Evolutionary conservation across 2,113 vertebrate species (phyloP).

Genomic region (Abramis brama): DNA sequence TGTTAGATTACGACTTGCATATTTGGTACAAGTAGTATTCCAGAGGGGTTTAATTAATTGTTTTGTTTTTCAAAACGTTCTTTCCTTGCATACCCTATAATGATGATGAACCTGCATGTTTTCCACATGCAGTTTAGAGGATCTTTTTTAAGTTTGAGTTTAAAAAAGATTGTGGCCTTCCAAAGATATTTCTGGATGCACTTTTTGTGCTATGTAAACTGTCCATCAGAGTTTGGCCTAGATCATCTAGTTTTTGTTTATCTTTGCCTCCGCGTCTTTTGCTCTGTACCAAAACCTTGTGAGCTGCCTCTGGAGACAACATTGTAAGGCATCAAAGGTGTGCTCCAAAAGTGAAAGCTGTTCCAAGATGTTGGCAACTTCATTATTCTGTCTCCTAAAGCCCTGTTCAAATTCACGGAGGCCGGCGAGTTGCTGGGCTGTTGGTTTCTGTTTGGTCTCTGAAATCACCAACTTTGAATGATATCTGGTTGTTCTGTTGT

Average conservation of each 20-base stretch:
- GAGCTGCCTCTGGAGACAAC: slow-evolving; percentile 11
- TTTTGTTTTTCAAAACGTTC: slow-evolving; percentile 13
- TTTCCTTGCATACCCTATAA: not conserved
- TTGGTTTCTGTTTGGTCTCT: not conserved
- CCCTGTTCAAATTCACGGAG: not conserved
- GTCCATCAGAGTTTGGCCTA: slow-evolving; percentile 30
- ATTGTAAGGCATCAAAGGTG: not conserved
- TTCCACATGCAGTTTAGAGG: not conserved
- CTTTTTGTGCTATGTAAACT: not conserved
- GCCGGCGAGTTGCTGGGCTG: not conserved
- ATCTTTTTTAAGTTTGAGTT: no score
- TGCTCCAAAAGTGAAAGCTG: not conserved
- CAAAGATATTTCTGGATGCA: not conserved
- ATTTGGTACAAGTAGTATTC: slow-evolving; percentile 21
- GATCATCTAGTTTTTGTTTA: not conserved
- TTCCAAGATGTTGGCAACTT: slow-evolving; percentile 1
- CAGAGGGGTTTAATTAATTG: slow-evolving; percentile 29
- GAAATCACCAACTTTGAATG: not conserved
- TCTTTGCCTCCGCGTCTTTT: not conserved
- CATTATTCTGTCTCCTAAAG: slow-evolving; percentile 1
- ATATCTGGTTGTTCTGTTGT: not conserved
- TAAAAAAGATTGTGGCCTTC: not conserved
- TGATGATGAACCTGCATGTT: slow-evolving; percentile 14
- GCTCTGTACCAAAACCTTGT: slow-evolving; percentile 11
- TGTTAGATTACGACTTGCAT: not conserved